These are phyloP conservation scores for Gadopsis bispinosus DNA, from an alignment of 2,797 vertebrate genomes.

Conservation along the genomic window DNA sequence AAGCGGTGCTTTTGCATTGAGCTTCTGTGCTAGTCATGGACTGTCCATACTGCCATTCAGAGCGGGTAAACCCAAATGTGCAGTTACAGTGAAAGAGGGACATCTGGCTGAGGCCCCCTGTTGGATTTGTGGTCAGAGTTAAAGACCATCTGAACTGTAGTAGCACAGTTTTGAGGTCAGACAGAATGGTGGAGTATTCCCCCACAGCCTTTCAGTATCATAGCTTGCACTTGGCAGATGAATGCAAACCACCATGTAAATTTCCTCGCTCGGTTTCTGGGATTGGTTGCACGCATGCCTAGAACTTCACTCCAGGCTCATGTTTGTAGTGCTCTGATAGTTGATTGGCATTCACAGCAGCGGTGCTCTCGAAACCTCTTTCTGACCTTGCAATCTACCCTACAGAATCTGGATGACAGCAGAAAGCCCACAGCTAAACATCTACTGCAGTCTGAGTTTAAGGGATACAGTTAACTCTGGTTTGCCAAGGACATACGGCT, in stretches of 20 bases:
- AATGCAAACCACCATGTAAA: constrained; percentile 52
- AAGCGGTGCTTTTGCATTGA: constrained; percentile 5
- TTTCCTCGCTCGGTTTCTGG: constrained; percentile 44
- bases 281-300: constrained; percentile 41
- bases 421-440: constrained; percentile 40
- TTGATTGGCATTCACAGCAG: constrained; percentile 58
- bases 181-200: constrained; percentile 15
- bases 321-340: constrained; percentile 50
- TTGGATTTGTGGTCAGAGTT: not conserved
- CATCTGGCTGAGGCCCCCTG: not conserved
- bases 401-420: constrained; percentile 35
- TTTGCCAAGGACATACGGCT: constrained; percentile 20
- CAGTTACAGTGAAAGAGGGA: constrained; percentile 1
- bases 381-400: constrained; percentile 53
- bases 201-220: constrained; percentile 26
- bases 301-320: constrained; percentile 51
- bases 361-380: constrained; percentile 52
- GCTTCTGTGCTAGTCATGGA: not conserved
- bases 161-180: constrained; percentile 16
- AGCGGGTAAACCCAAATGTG: not conserved
- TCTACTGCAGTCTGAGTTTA: constrained; percentile 36
- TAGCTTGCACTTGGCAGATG: constrained; percentile 47
- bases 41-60: not conserved
- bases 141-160: constrained; percentile 4
- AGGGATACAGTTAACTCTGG: constrained; percentile 19